Evolutionary conservation across 2,113 vertebrate genomes (phyloP), one percentile per base, ranked within the genome.

Genomic region (Raphicerus campestris): DNA sequence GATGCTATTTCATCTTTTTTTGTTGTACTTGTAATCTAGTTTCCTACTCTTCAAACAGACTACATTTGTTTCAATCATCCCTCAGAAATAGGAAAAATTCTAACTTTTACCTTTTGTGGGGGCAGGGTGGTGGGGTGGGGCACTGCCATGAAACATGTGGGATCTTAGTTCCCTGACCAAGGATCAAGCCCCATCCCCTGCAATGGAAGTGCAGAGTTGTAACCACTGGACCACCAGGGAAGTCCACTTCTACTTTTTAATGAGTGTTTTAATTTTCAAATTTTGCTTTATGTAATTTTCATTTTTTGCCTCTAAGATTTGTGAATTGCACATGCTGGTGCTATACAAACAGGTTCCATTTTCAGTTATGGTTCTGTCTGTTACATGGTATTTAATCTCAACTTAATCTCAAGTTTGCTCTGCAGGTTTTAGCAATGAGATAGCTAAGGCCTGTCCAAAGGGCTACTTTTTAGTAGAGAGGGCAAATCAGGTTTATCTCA

Each of bases 31-130:
- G n/a, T 60, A 89, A 88, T 35, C 47, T 87, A 66, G 16, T 73
- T 96, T 90, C 61, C 51, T 95, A n/a, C 32, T 89, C 22, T 93
- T 96, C 19, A 93, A 93, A 85, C 5, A 35, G 9, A 89, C 17
- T 61, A 75, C 2, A 90, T 81, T 75, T 97, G 39, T 93, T 93
- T 24, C 35, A 95, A 45, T 49, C 93, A 94, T 70, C 35, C 20
- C 70, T 61, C 9, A 82, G 82, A 95, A 20, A 93, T 26, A 89
- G 17, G 42, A 81, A 92, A 70, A 90, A 89, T 49, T n/a, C 2
- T 86, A 58, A 91, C 61, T 94, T 92, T 24, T 42, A 30, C 42
- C 82, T 92, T 91, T 75, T 42, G 10, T 0, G 3, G 35, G n/a
- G 66, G 35, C 5, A 0, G 66, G 20, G 19, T 19, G 9, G 20